phyloP scores from a whole-genome alignment of 2,113 vertebrate genomes.

The Dromaius novaehollandiae region DNA sequence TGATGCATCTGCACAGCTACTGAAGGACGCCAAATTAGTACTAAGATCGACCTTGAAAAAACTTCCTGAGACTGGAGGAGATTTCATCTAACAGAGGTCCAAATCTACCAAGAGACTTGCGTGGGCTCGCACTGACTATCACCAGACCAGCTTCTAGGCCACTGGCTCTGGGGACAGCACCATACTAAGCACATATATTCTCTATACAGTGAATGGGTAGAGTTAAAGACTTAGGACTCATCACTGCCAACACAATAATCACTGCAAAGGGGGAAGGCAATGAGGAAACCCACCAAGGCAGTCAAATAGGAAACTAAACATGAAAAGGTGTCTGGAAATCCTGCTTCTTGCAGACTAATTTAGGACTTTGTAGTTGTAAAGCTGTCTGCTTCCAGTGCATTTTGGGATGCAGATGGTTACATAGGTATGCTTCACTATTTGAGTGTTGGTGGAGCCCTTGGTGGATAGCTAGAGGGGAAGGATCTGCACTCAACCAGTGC shows the following conservation, averaged over 20 bases:
- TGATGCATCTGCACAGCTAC: neutral
- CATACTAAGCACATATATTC: too few relatives aligned
- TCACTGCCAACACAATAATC: too few relatives aligned
- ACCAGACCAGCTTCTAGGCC: too few relatives aligned
- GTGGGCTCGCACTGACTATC: too few relatives aligned
- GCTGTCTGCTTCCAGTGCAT: neutral
- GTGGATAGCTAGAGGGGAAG: neutral
- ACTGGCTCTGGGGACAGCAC: too few relatives aligned
- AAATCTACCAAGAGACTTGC: too few relatives aligned
- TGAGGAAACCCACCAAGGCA: fast-evolving
- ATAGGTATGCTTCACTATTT: neutral
- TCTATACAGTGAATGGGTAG: too few relatives aligned
- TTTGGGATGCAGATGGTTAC: neutral
- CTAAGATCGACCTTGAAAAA: neutral
- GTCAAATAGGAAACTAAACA: neutral
- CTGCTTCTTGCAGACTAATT: neutral
- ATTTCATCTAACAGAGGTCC: neutral
- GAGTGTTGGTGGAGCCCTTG: neutral
- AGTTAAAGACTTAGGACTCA: too few relatives aligned
- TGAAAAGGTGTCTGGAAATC: neutral
- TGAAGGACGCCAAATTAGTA: neutral
- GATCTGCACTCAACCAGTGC: neutral
- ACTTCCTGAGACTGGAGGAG: neutral
- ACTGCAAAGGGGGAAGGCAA: neutral
- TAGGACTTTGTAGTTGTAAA: neutral